Percentiles rank a stretch among this genome's conserved stretches.
These are phyloP conservation scores for Rutpela maculata DNA, from an alignment of 2,888 invertebrate genomes.

Conservation along the genomic window DNA sequence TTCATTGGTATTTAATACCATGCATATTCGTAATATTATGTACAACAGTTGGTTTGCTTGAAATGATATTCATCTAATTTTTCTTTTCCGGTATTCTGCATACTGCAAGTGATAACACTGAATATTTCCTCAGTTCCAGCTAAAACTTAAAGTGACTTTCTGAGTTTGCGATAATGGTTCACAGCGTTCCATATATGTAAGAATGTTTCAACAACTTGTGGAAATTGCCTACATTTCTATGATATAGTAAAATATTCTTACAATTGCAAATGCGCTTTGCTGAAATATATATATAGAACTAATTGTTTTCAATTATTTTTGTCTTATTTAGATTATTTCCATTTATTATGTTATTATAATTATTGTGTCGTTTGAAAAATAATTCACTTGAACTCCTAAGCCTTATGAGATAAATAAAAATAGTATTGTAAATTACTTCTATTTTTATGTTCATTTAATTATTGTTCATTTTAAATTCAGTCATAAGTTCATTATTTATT, in stretches of 20 bases:
- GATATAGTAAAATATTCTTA: constrained; percentile 9
- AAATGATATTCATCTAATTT: not conserved
- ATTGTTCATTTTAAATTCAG: no score
- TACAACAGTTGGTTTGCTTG: not conserved
- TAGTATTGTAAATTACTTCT: no score
- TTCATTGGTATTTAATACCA: constrained; percentile 15
- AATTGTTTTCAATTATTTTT: no score
- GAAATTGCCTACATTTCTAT: constrained; percentile 8
- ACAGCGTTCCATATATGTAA: constrained; percentile 27
- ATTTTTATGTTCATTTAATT: no score
- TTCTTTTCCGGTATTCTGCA: constrained; percentile 3
- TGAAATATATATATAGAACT: no score
- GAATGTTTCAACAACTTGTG: constrained; percentile 34
- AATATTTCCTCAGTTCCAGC: constrained; percentile 30
- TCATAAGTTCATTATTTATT: no score
- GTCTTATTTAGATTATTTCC: no score
- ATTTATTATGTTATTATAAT: no score
- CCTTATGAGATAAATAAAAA: no score
- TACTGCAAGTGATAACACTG: constrained; percentile 15
- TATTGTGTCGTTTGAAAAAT: no score
- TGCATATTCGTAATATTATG: constrained; percentile 9
- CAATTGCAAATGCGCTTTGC: not conserved
- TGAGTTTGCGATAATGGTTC: constrained; percentile 33
- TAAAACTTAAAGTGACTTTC: constrained; percentile 37
- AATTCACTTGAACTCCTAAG: no score